Evolutionary conservation across 2,888 invertebrate species (phyloP).

Genomic region (Koerneria pararmatus): DNA sequence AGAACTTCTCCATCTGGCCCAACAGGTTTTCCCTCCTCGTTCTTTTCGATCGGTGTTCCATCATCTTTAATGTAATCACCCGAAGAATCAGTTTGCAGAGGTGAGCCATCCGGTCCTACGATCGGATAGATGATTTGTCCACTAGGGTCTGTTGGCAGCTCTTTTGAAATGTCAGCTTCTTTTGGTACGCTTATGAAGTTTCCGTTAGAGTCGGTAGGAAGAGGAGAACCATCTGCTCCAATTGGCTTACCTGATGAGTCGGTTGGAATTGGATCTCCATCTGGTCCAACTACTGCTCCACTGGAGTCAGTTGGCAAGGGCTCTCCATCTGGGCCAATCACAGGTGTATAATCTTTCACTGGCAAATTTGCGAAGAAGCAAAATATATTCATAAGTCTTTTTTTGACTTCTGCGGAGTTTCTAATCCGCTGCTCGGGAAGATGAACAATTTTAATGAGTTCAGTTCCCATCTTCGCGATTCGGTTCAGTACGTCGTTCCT

Average conservation of each 20-base stretch:
- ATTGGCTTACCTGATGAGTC: conserved; percentile 28
- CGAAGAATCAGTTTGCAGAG: conserved; percentile 32
- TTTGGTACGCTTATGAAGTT: conserved; percentile 34
- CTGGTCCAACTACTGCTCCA: conserved; percentile 25
- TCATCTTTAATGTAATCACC: conserved; percentile 27
- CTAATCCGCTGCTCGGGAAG: too few species aligned
- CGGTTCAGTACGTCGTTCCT: too few species aligned
- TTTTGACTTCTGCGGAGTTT: too few species aligned
- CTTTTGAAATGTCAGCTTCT: conserved; percentile 15
- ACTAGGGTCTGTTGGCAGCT: conserved; percentile 26
- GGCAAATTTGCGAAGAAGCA: too few species aligned
- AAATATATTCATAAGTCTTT: too few species aligned
- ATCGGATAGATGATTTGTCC: conserved; percentile 24
- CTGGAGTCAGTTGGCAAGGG: conserved; percentile 31
- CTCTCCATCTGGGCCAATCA: conserved; percentile 33
- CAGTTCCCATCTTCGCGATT: too few species aligned
- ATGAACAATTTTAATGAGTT: too few species aligned
- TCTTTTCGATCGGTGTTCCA: conserved; percentile 28
- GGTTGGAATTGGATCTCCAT: conserved; percentile 30
- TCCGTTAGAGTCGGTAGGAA: conserved; percentile 42
- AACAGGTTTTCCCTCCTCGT: conserved; percentile 28
- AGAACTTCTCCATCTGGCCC: conserved; percentile 41
- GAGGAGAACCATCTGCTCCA: conserved; percentile 38
- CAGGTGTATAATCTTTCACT: too few species aligned
- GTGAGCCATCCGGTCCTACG: conserved; percentile 31